Evolutionary conservation across 1,140 invertebrate genomes (phyloP).

Genomic region (Aphis craccivora): DNA sequence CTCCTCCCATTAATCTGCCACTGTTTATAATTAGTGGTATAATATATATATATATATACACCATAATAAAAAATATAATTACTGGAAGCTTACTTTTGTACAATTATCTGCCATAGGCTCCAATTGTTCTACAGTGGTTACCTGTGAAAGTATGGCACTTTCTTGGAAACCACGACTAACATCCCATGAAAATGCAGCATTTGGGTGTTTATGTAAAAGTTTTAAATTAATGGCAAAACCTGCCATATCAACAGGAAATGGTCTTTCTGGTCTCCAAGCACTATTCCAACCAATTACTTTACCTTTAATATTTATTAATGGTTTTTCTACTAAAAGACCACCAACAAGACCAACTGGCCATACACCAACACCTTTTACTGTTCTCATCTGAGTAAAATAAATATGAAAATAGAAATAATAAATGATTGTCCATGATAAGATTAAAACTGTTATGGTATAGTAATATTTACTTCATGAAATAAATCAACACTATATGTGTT

Average conservation of each 20-base stretch:
- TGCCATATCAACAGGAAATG: constrained; percentile 98
- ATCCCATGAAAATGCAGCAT: constrained; percentile 79
- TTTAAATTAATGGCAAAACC: constrained; percentile 93
- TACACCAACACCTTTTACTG: constrained; percentile 87
- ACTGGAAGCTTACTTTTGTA: constrained; percentile 72
- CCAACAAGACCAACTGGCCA: constrained; percentile 98
- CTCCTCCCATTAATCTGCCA: too few relatives aligned
- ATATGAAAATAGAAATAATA: neutral
- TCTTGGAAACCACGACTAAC: constrained; percentile 91
- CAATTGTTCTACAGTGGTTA: constrained; percentile 79
- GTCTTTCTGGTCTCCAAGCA: constrained; percentile 85
- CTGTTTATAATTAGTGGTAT: neutral
- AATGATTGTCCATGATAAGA: neutral
- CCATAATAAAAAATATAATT: neutral
- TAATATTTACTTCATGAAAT: constrained; percentile 80
- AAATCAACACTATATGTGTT: constrained; percentile 91
- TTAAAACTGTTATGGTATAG: neutral
- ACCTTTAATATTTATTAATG: constrained; percentile 73
- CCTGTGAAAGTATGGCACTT: constrained; percentile 84
- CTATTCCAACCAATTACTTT: constrained; percentile 85
- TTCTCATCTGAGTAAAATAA: constrained; percentile 66
- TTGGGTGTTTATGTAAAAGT: constrained; percentile 77
- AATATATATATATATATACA: constrained; percentile 9
- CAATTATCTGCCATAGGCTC: constrained; percentile 90
- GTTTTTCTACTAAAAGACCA: constrained; percentile 85